phyloP scores from a whole-genome alignment of 1,140 invertebrate species.

The Drosophila sturtevanti region DNA sequence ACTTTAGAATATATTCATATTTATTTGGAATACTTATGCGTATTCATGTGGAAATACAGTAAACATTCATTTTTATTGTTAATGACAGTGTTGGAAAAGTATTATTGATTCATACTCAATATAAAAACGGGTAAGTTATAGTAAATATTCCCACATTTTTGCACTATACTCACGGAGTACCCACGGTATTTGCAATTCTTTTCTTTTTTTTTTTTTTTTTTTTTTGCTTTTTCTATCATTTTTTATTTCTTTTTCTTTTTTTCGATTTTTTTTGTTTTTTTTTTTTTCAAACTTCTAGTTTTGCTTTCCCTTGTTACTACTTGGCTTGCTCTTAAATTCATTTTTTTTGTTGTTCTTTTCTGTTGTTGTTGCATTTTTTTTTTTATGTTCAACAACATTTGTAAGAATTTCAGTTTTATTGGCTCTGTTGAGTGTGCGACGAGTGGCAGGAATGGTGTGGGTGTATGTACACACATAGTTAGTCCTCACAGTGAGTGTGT shows the following conservation, averaged over 20 bases:
- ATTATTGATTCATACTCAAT: too few species aligned
- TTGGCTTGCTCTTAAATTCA: not conserved
- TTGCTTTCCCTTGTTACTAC: not conserved
- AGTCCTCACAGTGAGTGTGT: too few species aligned
- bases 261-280: not conserved
- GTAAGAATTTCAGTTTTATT: slow-evolving; percentile 1
- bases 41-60: too few species aligned
- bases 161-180: too few species aligned
- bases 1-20: too few species aligned
- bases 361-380: not conserved
- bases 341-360: not conserved
- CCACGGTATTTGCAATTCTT: not conserved
- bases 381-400: slow-evolving; percentile 7
- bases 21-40: too few species aligned
- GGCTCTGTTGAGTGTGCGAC: not conserved
- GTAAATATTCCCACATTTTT: too few species aligned
- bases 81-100: too few species aligned
- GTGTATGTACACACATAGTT: not conserved
- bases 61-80: too few species aligned
- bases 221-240: not conserved
- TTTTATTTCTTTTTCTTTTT: not conserved
- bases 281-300: slow-evolving; percentile 1
- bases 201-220: not conserved
- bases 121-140: too few species aligned
- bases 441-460: not conserved